Base-by-base conservation (phyloP, 1,140 invertebrate species). In the Ooceraea biroi region DNA sequence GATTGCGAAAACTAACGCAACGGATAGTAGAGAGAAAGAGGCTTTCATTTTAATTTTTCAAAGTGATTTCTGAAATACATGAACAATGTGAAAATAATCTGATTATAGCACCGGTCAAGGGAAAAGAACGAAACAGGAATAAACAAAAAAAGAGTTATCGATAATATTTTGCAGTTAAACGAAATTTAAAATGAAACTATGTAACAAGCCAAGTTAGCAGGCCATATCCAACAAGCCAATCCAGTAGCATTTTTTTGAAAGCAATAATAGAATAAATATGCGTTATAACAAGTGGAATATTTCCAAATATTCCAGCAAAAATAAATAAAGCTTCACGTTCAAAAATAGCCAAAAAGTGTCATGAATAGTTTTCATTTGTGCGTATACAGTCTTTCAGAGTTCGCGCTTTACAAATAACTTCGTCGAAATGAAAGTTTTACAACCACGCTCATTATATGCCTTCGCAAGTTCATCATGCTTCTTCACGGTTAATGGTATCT, bases 251-350 rank as follows among this genome's bases (percentile, higher is more conserved):
- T n/a, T n/a, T n/a, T n/a, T n/a, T n/a, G 36, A 48, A 68, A 46
- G 25, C 17, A 12, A 4, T n/a, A n/a, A n/a, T n/a, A n/a, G n/a
- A n/a, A n/a, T n/a, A 46, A 71, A 36, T 50, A 19, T 19, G 8
- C 48, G 22, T 36, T 10, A 57, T 57, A 8, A 57, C 8, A n/a
- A 19, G 8, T 55, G 27, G 22, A 19, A 30, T 52, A 19, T 14
- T 44, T 19, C 0, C n/a, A 57, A 57, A 57, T 57, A 8, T 57
- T 57, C n/a, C 22, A 25, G 52, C 52, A 57, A 5, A 22, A 10
- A 57, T 10, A 57, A 73, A 60, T 22, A 44, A 73, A 73, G 1
- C 25, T 27, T 73, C 44, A 27, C 8, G 60, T 22, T 68, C 19
- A 22, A 66, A 25, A 3, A 57, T 27, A 12, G 19, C 22, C 0